Percentiles rank a stretch among this genome's conserved stretches.
Conservation (phyloP, 2,888 invertebrate genomes). For the Lithophane semibrunnea region DNA sequence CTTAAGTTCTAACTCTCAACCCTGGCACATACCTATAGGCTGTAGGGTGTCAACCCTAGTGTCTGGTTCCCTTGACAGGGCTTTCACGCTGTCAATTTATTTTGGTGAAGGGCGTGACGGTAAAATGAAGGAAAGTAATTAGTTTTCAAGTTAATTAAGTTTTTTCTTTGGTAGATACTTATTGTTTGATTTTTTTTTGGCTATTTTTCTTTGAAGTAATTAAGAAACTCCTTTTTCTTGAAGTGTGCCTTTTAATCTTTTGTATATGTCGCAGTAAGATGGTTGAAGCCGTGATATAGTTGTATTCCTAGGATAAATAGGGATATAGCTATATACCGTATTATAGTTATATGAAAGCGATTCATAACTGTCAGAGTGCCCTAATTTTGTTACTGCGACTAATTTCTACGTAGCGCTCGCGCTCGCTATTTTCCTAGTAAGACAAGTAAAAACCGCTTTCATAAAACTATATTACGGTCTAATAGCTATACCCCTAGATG, state of each 20-base stretch:
- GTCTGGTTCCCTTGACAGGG: neutral
- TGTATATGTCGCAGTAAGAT: too few relatives aligned
- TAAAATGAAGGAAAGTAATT: slow-evolving; percentile 2
- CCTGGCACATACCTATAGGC: neutral
- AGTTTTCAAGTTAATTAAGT: slow-evolving; percentile 22
- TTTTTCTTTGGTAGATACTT: slow-evolving; percentile 7
- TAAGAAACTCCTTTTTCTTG: neutral
- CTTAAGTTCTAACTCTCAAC: neutral
- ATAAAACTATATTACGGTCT: too few relatives aligned
- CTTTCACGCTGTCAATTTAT: slow-evolving; percentile 2
- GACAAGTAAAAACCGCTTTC: too few relatives aligned
- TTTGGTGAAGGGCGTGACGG: neutral
- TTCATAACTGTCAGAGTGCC: too few relatives aligned
- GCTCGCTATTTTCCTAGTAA: too few relatives aligned
- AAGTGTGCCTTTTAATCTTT: neutral
- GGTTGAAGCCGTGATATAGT: too few relatives aligned
- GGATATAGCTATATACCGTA: too few relatives aligned
- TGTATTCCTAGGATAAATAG: too few relatives aligned
- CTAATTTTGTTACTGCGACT: too few relatives aligned
- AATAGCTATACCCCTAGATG: too few relatives aligned
- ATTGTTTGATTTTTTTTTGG: neutral
- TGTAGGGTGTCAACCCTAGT: slow-evolving; percentile 8
- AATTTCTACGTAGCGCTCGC: too few relatives aligned
- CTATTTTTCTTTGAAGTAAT: slow-evolving; percentile 4
- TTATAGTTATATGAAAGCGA: too few relatives aligned